Conservation (phyloP, 2,888 invertebrate species). For the Leucophenga maculata region DNA sequence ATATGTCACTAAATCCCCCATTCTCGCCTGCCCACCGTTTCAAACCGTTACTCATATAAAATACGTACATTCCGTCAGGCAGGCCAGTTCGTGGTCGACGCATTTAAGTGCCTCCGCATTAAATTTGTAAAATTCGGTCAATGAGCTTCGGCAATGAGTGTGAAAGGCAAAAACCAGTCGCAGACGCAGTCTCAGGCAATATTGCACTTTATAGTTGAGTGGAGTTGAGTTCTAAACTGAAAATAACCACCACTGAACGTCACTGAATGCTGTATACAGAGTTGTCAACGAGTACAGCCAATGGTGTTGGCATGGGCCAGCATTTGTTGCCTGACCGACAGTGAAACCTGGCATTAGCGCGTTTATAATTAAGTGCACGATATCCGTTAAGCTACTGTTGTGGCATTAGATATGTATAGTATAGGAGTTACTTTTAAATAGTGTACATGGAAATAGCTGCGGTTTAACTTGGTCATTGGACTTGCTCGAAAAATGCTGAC, state of each 20-base stretch:
- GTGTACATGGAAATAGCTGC: too few species aligned
- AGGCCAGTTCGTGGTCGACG: not conserved
- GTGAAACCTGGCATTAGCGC: conserved; percentile 13
- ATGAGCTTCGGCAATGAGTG: conserved; percentile 16
- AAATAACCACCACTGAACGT: too few species aligned
- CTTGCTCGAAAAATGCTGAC: conserved; percentile 43
- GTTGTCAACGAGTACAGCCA: not conserved
- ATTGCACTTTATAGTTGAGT: conserved; percentile 18
- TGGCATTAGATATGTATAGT: too few species aligned
- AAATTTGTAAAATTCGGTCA: conserved; percentile 30
- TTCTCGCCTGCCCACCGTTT: not conserved
- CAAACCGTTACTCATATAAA: too few species aligned
- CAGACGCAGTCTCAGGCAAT: not conserved
- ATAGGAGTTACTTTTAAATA: too few species aligned
- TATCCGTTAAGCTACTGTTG: conserved; percentile 18
- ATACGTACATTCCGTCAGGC: too few species aligned
- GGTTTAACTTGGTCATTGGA: not conserved
- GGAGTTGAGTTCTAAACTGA: not conserved
- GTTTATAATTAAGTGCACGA: conserved; percentile 55
- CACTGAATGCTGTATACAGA: too few species aligned
- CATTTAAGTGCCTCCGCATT: conserved; percentile 23
- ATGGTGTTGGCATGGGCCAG: not conserved
- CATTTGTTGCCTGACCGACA: not conserved
- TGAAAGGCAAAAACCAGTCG: conserved; percentile 8
- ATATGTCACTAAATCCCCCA: conserved; percentile 40